Evolutionary conservation across 1,140 invertebrate genomes (phyloP), one percentile per base, ranked within the genome.

Genomic region (Heliconius himera): DNA sequence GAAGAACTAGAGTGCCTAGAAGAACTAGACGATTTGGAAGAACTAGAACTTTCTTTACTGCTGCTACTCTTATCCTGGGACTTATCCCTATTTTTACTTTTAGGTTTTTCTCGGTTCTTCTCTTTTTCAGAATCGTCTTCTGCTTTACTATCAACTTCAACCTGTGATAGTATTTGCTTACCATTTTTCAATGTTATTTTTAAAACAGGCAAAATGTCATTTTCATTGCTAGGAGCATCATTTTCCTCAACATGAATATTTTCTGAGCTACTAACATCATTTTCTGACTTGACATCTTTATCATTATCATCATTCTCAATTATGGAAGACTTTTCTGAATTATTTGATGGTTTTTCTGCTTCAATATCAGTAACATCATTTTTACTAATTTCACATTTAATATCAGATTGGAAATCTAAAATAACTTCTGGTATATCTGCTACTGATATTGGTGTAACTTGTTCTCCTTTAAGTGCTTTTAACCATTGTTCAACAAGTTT

Each of bases 401-500:
- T 70, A 82, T 90, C 87, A 79, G 73, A 66, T 76, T 87, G 83
- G 38, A 89, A 86, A 72, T 89, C 84, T 72, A 82, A 73, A 82
- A 94, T 88, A 56, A 94, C 92, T 80, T 91, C 82, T 75, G 90
- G 81, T 77, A 94, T 89, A 83, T 95, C 90, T 74, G 84, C 56
- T 80, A 91, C 74, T 80, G 82, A 77, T 73, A 95, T 83, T 56
- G 92, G 93, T 72, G 87, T 80, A 60, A 93, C 90, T 83, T 95
- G 95, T 90, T 96, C 95, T 74, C 96, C 96, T 94, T 97, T 98
- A 1, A 98, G 97, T 77, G 98, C 96, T 85, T 97, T 97, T 84
- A 98, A 95, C 98, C 98, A 99, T 91, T 98, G 97, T 84, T 98
- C 97, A n/a, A 99, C 98, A 66, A 99, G 95, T 87, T 97, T 96